These are phyloP conservation scores for Muscicapa comitata DNA, from an alignment of 2,797 vertebrate species.

Conservation along the genomic window DNA sequence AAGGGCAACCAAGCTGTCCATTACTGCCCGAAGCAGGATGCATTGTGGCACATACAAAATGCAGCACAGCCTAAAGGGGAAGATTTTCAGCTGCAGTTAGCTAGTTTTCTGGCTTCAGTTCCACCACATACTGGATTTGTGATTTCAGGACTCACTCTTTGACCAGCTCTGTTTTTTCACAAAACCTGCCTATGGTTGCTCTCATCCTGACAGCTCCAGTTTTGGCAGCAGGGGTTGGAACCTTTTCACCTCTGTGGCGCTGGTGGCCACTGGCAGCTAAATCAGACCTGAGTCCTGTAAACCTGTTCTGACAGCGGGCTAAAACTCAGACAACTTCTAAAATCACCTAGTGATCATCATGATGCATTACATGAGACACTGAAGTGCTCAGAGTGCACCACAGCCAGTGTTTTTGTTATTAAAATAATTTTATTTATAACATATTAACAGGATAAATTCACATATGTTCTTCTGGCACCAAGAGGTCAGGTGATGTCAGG, in stretches of 20 bases:
- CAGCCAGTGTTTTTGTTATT: neutral
- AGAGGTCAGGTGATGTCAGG: neutral
- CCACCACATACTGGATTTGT: neutral
- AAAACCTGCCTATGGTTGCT: neutral
- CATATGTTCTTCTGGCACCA: accelerated
- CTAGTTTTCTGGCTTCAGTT: neutral
- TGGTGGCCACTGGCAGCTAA: neutral
- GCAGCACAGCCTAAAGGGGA: neutral
- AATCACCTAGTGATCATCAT: neutral
- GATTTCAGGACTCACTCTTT: neutral
- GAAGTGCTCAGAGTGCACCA: neutral
- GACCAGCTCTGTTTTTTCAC: neutral
- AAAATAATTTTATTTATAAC: neutral
- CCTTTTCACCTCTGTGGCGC: neutral
- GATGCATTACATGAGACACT: neutral
- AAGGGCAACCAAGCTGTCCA: neutral
- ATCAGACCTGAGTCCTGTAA: neutral
- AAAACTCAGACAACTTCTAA: neutral
- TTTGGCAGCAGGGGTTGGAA: neutral
- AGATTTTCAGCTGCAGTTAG: neutral
- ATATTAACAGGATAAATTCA: too few species aligned
- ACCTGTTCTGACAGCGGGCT: neutral
- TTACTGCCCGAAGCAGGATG: accelerated
- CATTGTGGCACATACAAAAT: neutral
- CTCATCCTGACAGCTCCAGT: neutral